Conservation (phyloP, 2,888 invertebrate genomes). For the Stenurella melanura region DNA sequence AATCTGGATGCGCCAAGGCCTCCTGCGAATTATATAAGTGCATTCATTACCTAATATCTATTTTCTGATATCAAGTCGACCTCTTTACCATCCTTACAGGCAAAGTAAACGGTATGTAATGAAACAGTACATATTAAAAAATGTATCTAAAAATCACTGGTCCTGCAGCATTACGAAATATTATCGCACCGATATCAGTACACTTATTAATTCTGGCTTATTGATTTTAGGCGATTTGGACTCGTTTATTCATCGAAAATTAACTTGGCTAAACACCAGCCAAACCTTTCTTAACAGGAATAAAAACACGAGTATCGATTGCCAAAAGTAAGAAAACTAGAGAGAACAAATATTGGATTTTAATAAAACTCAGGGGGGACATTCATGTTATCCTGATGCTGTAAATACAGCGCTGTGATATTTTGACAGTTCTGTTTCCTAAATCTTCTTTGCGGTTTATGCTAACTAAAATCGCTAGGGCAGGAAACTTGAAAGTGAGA, state of each 20-base stretch:
- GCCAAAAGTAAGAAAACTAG: constrained; percentile 11
- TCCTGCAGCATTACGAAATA: neutral
- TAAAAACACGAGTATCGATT: constrained; percentile 24
- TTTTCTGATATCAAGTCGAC: too few species aligned
- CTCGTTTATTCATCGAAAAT: constrained; percentile 2
- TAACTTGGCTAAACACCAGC: neutral
- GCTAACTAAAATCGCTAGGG: neutral
- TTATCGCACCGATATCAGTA: neutral
- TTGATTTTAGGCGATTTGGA: constrained; percentile 10
- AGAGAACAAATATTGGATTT: constrained; percentile 19
- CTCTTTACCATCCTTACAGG: too few species aligned
- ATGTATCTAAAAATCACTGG: too few species aligned
- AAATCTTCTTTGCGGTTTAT: neutral
- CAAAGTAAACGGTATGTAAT: too few species aligned
- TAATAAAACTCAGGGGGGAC: neutral
- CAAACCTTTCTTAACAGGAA: constrained; percentile 4
- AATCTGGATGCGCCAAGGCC: too few species aligned
- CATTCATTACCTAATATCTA: too few species aligned
- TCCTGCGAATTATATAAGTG: too few species aligned
- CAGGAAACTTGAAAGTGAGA: neutral
- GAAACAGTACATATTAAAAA: too few species aligned
- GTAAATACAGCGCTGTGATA: constrained; percentile 22
- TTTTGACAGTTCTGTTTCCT: constrained; percentile 21
- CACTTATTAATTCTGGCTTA: constrained; percentile 20
- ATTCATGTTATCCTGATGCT: constrained; percentile 10